Percentiles rank a stretch among this genome's conserved stretches.
These are phyloP conservation scores for Acanthisitta chloris DNA, from an alignment of 2,113 vertebrate species.

Conservation along the genomic window DNA sequence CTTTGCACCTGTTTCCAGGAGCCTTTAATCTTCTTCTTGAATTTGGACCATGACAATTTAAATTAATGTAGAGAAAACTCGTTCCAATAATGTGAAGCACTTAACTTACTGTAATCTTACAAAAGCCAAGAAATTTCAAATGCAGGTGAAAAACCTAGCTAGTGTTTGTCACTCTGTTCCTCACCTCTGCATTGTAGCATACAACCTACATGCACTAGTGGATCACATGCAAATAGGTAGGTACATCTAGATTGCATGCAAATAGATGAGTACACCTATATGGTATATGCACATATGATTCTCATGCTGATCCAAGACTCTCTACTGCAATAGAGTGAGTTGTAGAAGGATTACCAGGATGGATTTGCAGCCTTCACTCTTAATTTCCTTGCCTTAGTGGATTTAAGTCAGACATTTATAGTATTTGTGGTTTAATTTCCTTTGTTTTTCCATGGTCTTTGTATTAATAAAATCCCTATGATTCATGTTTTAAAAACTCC, in stretches of 20 bases:
- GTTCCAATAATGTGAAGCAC: slow-evolving; percentile 27
- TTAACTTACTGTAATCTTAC: slow-evolving; percentile 55
- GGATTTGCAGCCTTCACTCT: slow-evolving; percentile 15
- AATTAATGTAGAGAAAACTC: slow-evolving; percentile 42
- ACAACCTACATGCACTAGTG: neutral
- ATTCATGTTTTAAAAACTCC: slow-evolving; percentile 49
- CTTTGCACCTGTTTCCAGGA: slow-evolving; percentile 27
- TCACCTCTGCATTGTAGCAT: neutral
- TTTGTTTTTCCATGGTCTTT: slow-evolving; percentile 52
- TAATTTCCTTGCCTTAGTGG: slow-evolving; percentile 33
- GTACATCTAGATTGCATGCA: neutral
- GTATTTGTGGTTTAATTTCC: slow-evolving; percentile 55
- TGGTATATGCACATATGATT: neutral
- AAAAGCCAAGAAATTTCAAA: neutral
- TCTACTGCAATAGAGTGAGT: neutral
- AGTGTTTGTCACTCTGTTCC: neutral
- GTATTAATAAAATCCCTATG: slow-evolving; percentile 50
- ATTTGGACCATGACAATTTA: slow-evolving; percentile 24
- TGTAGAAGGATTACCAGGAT: neutral
- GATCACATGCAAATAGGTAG: neutral
- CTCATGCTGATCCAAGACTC: neutral
- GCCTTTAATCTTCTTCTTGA: slow-evolving; percentile 48
- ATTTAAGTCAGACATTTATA: slow-evolving; percentile 39
- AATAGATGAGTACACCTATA: neutral
- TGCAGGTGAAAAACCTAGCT: neutral